These are phyloP conservation scores for Eriosoma lanigerum DNA, from an alignment of 1,140 invertebrate species.

Conservation along the genomic window DNA sequence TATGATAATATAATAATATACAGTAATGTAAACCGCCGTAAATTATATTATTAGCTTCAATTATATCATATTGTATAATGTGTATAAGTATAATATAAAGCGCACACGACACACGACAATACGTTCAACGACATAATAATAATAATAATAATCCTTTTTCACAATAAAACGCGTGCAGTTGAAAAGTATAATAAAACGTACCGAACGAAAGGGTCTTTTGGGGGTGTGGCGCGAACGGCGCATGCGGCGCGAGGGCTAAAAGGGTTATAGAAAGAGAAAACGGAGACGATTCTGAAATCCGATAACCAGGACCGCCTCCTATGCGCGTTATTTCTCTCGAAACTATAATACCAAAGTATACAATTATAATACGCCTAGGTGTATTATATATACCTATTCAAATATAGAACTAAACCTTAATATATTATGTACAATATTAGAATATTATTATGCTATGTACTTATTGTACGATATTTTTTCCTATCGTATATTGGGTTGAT, in stretches of 20 bases:
- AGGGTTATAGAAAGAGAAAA: conserved; percentile 10
- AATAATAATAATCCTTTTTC: conserved; percentile 25
- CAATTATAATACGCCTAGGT: neutral
- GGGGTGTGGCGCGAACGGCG: conserved; percentile 19
- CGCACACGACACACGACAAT: conserved; percentile 19
- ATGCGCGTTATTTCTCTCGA: neutral
- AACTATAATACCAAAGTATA: conserved; percentile 1
- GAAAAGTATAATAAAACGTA: too few relatives aligned
- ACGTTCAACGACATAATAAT: neutral
- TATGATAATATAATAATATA: too few relatives aligned
- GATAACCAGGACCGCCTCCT: neutral
- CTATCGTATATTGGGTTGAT: too few relatives aligned
- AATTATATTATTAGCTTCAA: neutral
- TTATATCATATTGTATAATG: too few relatives aligned
- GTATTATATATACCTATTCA: neutral
- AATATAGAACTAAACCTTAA: neutral
- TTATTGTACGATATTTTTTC: too few relatives aligned
- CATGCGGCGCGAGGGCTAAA: neutral
- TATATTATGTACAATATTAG: too few relatives aligned
- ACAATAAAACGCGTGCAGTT: neutral
- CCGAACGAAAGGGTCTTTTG: conserved; percentile 5
- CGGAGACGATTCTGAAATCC: conserved; percentile 34
- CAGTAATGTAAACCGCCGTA: neutral
- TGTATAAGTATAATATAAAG: neutral
- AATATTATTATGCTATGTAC: too few relatives aligned